Conservation (phyloP, 2,113 vertebrate genomes). For the Myanophis thanlyinensis region DNA sequence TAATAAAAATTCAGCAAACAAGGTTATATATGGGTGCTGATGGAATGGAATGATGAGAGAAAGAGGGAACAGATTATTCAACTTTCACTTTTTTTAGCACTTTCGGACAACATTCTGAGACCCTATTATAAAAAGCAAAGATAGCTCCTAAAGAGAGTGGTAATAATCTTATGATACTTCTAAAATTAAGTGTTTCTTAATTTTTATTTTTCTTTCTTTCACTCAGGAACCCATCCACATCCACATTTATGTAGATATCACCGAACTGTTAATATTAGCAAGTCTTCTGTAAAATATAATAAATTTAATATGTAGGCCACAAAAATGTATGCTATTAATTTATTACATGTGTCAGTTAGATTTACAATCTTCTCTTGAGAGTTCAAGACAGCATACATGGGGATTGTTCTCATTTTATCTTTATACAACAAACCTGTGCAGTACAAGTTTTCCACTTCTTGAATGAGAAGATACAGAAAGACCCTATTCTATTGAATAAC, state of each 20-base stretch:
- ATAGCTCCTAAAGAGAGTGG: not conserved
- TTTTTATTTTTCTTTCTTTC: not conserved
- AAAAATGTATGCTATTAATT: not conserved
- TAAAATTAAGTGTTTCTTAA: not conserved
- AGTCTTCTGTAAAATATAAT: not conserved
- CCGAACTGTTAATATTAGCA: slow-evolving; percentile 35
- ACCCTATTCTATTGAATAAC: not conserved
- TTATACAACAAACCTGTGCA: not conserved
- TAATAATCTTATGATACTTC: not conserved
- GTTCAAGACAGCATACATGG: not conserved
- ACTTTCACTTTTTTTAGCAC: not conserved
- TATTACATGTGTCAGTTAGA: not conserved
- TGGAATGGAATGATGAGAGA: not conserved
- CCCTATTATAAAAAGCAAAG: not conserved
- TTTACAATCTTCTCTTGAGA: not conserved
- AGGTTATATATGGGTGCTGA: not conserved
- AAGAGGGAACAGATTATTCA: not conserved
- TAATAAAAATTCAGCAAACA: not conserved
- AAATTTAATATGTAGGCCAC: slow-evolving; percentile 26
- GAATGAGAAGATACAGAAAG: not conserved
- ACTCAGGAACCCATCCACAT: not conserved
- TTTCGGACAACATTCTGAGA: not conserved
- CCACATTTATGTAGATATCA: slow-evolving; percentile 23
- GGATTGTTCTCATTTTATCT: not conserved
- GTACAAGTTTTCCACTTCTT: not conserved